phyloP scores from a whole-genome alignment of 2,113 vertebrate genomes.

The Oxyura jamaicensis region DNA sequence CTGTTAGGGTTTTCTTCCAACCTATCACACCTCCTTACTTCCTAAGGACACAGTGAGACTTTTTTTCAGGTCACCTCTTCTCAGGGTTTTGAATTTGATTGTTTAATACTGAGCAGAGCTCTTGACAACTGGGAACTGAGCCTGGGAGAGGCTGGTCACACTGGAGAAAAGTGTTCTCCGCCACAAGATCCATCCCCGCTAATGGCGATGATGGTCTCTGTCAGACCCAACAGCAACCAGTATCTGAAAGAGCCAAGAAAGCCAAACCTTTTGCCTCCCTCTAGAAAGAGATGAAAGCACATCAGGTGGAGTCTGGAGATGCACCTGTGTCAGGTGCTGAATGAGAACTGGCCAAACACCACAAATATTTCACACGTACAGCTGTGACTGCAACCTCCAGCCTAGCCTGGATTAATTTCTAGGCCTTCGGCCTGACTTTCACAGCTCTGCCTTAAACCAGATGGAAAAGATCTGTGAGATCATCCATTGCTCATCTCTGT shows the following conservation, averaged over 20 bases:
- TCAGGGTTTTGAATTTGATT: neutral
- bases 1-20: neutral
- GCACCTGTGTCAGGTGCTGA: neutral
- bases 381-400: neutral
- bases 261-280: neutral
- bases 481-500: constrained; percentile 32
- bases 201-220: neutral
- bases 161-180: neutral
- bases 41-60: neutral
- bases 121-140: neutral
- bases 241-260: neutral
- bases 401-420: neutral
- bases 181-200: neutral
- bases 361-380: neutral
- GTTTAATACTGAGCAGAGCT: neutral
- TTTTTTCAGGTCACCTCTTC: no score
- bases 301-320: neutral
- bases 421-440: neutral
- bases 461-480: constrained; percentile 15
- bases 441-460: constrained; percentile 26
- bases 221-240: neutral
- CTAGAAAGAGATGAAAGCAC: neutral
- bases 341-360: neutral
- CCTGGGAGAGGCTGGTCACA: neutral
- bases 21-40: neutral